Evolutionary conservation across 2,113 vertebrate genomes (phyloP), one percentile per base, ranked within the genome.

Genomic region (Ivindomyrus marchei): DNA sequence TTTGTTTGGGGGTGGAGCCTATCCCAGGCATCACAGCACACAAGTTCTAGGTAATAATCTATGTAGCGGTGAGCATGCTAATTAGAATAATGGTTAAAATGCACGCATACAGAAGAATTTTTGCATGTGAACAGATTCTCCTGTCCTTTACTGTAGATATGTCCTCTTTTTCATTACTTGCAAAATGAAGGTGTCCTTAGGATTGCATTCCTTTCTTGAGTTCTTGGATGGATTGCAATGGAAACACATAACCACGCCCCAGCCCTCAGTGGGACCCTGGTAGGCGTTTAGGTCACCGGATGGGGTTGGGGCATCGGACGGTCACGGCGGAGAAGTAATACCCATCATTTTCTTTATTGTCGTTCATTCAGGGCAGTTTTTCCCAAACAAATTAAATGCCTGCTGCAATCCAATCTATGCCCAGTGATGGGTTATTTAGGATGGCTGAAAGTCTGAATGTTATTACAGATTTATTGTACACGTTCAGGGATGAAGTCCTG

Each of bases 371-470:
- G n/a, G 53, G 27, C 49, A 87, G 85, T 53, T 36, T 56, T 53
- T 56, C 74, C 50, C 85, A 56, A 36, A 21, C 31, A 87, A 87
- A 87, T 87, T 31, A 87, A 87, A 56, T 87, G 85, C 85, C 50
- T 27, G 27, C 50, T 56, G 85, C 85, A 53, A 36, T 87, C 50
- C 50, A 87, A 39, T 87, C 21, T 53, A 56, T 31, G 36, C 13
- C 1, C 85, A 52, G 47, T 52, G 21, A 47, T 47, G n/a, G 85
- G 45, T 31, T 86, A 46, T 86, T 50, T 45, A 42, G n/a, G 49
- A 27, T 31, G 47, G 4, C 27, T n/a, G 15, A 17, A 50, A 36
- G 85, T 56, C 50, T 87, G 58, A 62, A 77, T 49, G 47, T 74
- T 89, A 74, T 47, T 74, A 77, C 45, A 50, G 58, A 77, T 46